Conservation (phyloP, 2,888 invertebrate genomes). For the Drosophila rubida region DNA sequence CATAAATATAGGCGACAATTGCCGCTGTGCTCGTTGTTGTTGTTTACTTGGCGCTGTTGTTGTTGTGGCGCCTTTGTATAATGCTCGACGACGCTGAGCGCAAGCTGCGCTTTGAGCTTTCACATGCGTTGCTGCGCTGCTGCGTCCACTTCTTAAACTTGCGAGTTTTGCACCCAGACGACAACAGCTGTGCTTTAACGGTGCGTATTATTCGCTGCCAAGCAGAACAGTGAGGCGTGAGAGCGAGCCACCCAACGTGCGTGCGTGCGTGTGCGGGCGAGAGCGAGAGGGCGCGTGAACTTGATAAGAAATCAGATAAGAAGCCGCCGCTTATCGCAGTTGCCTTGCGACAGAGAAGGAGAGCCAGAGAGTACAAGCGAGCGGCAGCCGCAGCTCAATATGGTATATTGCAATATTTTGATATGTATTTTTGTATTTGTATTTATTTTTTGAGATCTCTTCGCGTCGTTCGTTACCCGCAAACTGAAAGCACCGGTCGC, state of each 20-base stretch:
- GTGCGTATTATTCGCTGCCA: conserved; percentile 41
- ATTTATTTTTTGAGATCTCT: conserved; percentile 39
- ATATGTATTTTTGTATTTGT: neutral
- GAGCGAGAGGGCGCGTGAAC: conserved; percentile 8
- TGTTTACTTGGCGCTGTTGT: conserved; percentile 9
- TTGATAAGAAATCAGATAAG: conserved; percentile 66
- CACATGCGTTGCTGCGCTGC: conserved; percentile 6
- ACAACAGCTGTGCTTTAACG: conserved; percentile 71
- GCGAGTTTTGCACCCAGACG: conserved; percentile 30
- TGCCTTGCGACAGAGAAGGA: neutral
- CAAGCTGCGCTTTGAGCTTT: conserved; percentile 32
- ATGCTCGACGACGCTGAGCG: conserved; percentile 22
- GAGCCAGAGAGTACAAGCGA: neutral
- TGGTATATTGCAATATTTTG: conserved; percentile 23
- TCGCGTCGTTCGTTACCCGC: conserved; percentile 51
- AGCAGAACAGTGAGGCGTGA: conserved; percentile 29
- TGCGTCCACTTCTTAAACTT: conserved; percentile 28
- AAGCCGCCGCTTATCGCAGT: conserved; percentile 38
- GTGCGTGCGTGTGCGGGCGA: neutral
- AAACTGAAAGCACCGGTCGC: conserved; percentile 60
- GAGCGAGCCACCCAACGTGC: conserved; percentile 2
- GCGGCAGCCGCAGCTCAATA: conserved; percentile 3
- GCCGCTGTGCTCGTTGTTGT: conserved; percentile 16
- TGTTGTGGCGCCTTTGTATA: conserved; percentile 34
- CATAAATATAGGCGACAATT: conserved; percentile 19